These are phyloP conservation scores for Homalodisca vitripennis DNA, from an alignment of 1,140 invertebrate genomes.

Conservation along the genomic window DNA sequence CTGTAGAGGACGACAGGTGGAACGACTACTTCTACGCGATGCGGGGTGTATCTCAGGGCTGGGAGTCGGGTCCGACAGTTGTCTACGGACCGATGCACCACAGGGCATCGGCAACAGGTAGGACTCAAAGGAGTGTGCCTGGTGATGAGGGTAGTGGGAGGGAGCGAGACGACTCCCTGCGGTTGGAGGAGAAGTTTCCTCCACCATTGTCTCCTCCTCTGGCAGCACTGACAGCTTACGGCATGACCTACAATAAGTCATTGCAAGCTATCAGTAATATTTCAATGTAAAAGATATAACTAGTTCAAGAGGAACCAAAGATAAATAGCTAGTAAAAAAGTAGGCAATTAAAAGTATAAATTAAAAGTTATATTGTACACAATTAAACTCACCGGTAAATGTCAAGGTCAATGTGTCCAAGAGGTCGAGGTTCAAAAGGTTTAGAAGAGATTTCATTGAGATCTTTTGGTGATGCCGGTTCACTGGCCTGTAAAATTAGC, in stretches of 20 bases:
- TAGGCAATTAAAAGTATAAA: no score
- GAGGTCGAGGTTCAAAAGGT: conserved; percentile 23
- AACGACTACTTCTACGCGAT: conserved; percentile 8
- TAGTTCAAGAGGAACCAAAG: no score
- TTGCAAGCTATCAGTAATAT: conserved; percentile 2
- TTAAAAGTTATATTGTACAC: no score
- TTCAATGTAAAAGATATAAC: no score
- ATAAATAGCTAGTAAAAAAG: no score
- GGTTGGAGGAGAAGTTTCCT: conserved; percentile 30
- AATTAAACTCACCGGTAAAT: conserved; percentile 38
- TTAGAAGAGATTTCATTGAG: conserved; percentile 8
- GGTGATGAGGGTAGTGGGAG: conserved; percentile 29
- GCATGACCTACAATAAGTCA: conserved; percentile 34
- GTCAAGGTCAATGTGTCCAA: conserved; percentile 34
- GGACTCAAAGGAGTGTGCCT: conserved; percentile 39
- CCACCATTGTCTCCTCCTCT: conserved; percentile 34
- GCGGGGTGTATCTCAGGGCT: background rate
- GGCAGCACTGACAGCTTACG: conserved; percentile 38
- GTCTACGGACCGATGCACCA: conserved; percentile 22
- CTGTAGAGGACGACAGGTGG: conserved; percentile 34
- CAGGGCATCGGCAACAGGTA: conserved; percentile 32
- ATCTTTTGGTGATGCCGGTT: background rate
- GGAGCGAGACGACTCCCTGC: conserved; percentile 22
- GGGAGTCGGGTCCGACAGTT: conserved; percentile 37
- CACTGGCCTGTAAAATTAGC: background rate